These are phyloP conservation scores for Heliconius erato DNA, from an alignment of 2,888 invertebrate species.

Conservation along the genomic window DNA sequence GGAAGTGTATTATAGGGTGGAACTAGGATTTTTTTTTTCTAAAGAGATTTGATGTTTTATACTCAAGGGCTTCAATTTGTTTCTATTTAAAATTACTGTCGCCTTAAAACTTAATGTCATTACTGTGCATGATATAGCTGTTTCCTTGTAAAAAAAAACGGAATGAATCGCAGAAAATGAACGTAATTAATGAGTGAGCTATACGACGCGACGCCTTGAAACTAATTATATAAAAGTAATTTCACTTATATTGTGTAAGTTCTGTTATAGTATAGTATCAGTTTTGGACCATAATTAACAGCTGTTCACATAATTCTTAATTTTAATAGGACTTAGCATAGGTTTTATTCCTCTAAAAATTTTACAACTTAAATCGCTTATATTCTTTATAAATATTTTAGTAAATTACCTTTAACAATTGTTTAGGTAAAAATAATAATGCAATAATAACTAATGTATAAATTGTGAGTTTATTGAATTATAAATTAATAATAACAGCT, in stretches of 20 bases:
- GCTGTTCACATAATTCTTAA: background rate
- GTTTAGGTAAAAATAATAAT: background rate
- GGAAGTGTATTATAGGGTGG: background rate
- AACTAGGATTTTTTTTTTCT: background rate
- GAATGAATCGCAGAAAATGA: slow-evolving; percentile 58
- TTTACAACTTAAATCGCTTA: background rate
- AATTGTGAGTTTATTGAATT: slow-evolving; percentile 2
- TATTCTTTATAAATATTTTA: too few species aligned
- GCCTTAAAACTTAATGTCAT: slow-evolving; percentile 57
- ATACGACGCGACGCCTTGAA: slow-evolving; percentile 44
- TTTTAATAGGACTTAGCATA: background rate
- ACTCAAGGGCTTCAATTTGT: background rate
- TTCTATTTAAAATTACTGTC: background rate
- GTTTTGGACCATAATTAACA: background rate
- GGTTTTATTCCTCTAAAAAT: background rate
- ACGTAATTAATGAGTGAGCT: slow-evolving; percentile 70
- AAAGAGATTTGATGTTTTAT: background rate
- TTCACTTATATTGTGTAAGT: slow-evolving; percentile 24
- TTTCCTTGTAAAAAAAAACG: slow-evolving; percentile 65
- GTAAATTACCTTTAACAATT: too few species aligned
- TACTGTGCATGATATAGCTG: slow-evolving; percentile 75
- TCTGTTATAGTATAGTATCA: background rate
- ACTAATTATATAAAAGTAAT: slow-evolving; percentile 40
- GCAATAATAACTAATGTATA: background rate
- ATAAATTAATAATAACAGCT: too few species aligned